A percentile compares a stretch with the other conserved stretches of the same genome.
These are phyloP conservation scores for Puma concolor DNA, from an alignment of 2,113 vertebrate species.

Conservation along the genomic window DNA sequence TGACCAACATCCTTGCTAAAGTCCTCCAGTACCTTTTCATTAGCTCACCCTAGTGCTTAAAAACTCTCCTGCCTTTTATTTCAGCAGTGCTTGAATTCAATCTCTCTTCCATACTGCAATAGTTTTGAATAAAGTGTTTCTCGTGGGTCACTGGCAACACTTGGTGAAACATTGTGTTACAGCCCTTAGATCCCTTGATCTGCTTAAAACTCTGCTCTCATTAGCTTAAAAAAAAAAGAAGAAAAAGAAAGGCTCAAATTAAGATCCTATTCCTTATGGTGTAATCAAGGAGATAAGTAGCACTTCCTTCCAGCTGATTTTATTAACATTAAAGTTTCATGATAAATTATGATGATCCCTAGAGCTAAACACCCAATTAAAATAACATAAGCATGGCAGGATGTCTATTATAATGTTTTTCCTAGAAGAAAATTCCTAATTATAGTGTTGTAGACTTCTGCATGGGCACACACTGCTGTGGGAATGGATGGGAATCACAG, in stretches of 20 bases:
- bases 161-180: background rate
- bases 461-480: conserved; percentile 55
- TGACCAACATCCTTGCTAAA: background rate
- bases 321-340: conserved; percentile 86
- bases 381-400: conserved; percentile 82
- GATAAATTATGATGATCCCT: conserved; percentile 82
- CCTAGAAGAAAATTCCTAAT: conserved; percentile 77
- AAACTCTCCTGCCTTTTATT: background rate
- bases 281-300: conserved; percentile 81
- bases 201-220: conserved; percentile 31
- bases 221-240: conserved; percentile 42
- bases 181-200: background rate
- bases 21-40: background rate
- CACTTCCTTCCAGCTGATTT: conserved; percentile 82
- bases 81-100: background rate
- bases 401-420: conserved; percentile 81
- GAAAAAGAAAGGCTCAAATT: conserved; percentile 69
- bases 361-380: conserved; percentile 85
- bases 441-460: conserved; percentile 75
- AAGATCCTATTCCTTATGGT: conserved; percentile 69
- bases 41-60: background rate
- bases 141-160: background rate
- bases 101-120: background rate
- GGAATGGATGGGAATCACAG: background rate
- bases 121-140: conserved; percentile 15